Evolutionary conservation across 2,113 vertebrate species (phyloP).

Genomic region (Rissa tridactyla): DNA sequence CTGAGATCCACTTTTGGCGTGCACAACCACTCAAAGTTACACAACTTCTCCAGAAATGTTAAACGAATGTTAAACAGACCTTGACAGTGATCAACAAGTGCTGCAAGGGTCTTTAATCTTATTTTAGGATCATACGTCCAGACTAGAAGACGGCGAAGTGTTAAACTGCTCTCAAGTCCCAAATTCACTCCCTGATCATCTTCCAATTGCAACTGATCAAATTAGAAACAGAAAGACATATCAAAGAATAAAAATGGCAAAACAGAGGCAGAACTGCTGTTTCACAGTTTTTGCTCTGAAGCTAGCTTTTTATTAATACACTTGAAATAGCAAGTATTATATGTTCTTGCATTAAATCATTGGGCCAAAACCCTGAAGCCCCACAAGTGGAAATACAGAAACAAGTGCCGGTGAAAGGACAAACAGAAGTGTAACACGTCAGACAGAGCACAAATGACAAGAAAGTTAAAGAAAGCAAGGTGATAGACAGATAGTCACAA

Average conservation of each 20-base stretch:
- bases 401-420: background rate
- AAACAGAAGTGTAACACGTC: background rate
- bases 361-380: background rate
- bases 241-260: background rate
- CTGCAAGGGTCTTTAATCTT: constrained; percentile 93
- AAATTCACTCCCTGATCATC: constrained; percentile 92
- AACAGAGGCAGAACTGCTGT: background rate
- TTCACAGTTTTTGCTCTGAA: background rate
- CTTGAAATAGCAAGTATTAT: background rate
- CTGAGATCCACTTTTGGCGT: background rate
- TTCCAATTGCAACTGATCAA: constrained; percentile 88
- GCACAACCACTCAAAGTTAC: background rate
- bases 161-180: constrained; percentile 87
- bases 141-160: constrained; percentile 90
- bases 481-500: background rate
- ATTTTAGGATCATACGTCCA: constrained; percentile 98
- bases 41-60: background rate
- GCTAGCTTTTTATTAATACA: background rate
- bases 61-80: constrained; percentile 71
- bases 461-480: background rate
- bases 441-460: background rate
- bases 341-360: background rate
- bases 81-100: constrained; percentile 98
- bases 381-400: background rate
- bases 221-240: background rate